Evolutionary conservation across 2,888 invertebrate genomes (phyloP).

Genomic region (Bombylius discolor): DNA sequence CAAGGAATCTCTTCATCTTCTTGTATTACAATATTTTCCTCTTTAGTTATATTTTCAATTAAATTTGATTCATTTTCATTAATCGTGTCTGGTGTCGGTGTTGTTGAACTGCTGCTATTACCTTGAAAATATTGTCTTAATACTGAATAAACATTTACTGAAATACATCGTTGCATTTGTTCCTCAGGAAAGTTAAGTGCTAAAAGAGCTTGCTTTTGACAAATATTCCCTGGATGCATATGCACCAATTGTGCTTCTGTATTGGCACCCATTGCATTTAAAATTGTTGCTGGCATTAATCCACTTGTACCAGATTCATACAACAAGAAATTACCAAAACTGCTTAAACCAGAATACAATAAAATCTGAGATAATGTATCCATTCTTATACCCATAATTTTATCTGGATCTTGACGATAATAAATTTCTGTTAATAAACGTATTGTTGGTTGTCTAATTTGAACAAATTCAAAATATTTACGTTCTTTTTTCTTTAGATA

Average conservation of each 20-base stretch:
- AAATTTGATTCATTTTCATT: neutral
- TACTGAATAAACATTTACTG: constrained; percentile 64
- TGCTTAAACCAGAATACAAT: constrained; percentile 65
- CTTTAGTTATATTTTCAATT: neutral
- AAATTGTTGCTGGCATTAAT: constrained; percentile 64
- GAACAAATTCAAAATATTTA: constrained; percentile 78
- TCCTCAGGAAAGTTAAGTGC: constrained; percentile 68
- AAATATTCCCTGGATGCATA: constrained; percentile 68
- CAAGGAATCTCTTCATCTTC: neutral
- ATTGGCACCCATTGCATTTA: constrained; percentile 59
- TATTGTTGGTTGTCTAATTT: constrained; percentile 66
- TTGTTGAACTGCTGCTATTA: constrained; percentile 12
- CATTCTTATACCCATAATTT: constrained; percentile 63
- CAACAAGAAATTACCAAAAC: constrained; percentile 62
- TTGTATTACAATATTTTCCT: neutral
- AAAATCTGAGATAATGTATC: constrained; percentile 85
- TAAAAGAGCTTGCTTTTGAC: constrained; percentile 62
- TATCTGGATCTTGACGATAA: constrained; percentile 62
- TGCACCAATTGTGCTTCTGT: constrained; percentile 56
- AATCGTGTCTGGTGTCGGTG: constrained; percentile 5
- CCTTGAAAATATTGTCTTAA: constrained; percentile 55
- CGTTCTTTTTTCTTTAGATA: constrained; percentile 90
- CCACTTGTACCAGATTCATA: constrained; percentile 86
- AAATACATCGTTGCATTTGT: constrained; percentile 54
- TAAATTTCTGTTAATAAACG: constrained; percentile 73